Evolutionary conservation across 2,113 vertebrate genomes (phyloP), one percentile per base, ranked within the genome.

Genomic region (Athene cunicularia): DNA sequence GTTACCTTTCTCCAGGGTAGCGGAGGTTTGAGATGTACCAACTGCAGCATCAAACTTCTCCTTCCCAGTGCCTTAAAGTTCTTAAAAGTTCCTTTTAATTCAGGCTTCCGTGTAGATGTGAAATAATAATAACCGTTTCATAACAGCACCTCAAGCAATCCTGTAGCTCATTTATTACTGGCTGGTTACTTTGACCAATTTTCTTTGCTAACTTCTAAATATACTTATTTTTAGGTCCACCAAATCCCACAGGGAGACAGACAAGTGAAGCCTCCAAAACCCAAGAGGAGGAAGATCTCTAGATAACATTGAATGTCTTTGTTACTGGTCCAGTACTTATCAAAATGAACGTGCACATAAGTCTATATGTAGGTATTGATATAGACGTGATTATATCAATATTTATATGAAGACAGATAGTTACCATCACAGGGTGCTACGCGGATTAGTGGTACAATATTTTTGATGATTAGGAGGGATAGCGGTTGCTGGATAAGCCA

Each of bases 241-340:
- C 99, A 99, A 98, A 99, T 99, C 98, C 99, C 99, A 6, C 99
- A 99, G 74, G 98, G 99, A 98, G 99, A 99, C 93, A 99, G 99
- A 97, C 99, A 99, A 97, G 98, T 99, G 98, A 99, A 99, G 98
- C 99, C 99, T 96, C 99, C 99, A 94, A 99, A 99, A 91, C 99
- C 99, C 96, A 99, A 99, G 98, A 99, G 99, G 98, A 99, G 99
- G 98, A 99, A 99, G 98, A 99, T 99, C 98, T 99, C 99, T 98
- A 99, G 99, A 99, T 99, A 99, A 99, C 99, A 99, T 98, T 99
- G 98, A 99, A 98, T 99, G 98, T 98, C 95, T 98, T 97, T 98
- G 98, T 96, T 98, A 96, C 97, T 95, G 94, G 97, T 95, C 84
- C 98, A 98, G 98, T 98, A 88, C 98, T 98, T 96, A 97, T 97